Percentiles rank a stretch among this genome's conserved stretches.
Conservation (phyloP, 2,888 invertebrate genomes). For the Miltochrista miniata region DNA sequence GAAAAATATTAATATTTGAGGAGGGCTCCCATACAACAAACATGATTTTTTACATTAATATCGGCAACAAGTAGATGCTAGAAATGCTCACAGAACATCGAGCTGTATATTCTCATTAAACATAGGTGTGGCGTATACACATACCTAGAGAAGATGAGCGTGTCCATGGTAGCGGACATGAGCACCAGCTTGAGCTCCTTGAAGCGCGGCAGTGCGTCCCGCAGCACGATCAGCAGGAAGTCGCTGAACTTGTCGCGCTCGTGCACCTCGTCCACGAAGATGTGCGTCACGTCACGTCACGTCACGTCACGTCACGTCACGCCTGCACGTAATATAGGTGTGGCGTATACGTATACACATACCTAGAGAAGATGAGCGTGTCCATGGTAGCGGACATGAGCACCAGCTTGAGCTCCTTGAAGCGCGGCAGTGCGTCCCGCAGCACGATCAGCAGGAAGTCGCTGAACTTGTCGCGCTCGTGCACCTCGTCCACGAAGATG, state of each 20-base stretch:
- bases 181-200: constrained; percentile 91
- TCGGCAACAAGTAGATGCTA: no score
- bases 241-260: constrained; percentile 97
- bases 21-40: no score
- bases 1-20: no score
- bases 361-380: constrained; percentile 89
- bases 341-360: not conserved
- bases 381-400: constrained; percentile 98
- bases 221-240: constrained; percentile 93
- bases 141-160: constrained; percentile 88
- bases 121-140: not conserved
- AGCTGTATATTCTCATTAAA: no score
- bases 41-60: no score
- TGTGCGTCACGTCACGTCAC: no score
- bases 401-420: constrained; percentile 90
- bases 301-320: constrained; percentile 65
- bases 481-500: constrained; percentile 96
- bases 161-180: constrained; percentile 98
- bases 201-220: constrained; percentile 88
- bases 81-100: no score
- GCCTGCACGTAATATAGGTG: no score
- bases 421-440: constrained; percentile 87
- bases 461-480: constrained; percentile 96
- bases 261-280: constrained; percentile 97
- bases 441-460: constrained; percentile 96